These are phyloP conservation scores for Blastomussa wellsi DNA, from an alignment of 92 coral and sea anemone species.

Conservation along the genomic window DNA sequence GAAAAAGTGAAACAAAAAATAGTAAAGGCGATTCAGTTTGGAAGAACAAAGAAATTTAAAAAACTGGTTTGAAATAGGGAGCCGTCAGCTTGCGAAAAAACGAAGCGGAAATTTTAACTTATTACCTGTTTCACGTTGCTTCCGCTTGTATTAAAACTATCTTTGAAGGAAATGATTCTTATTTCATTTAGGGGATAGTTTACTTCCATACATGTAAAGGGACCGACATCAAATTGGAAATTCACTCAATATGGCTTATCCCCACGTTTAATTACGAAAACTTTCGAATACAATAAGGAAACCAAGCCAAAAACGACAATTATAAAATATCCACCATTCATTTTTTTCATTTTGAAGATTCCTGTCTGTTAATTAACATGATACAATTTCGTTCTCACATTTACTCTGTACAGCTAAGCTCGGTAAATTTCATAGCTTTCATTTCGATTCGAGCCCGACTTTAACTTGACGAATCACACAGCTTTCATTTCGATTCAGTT, in stretches of 20 bases:
- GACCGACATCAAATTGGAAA: conserved; percentile 4
- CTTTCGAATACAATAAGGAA: background rate
- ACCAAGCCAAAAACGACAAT: background rate
- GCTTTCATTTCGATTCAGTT: background rate
- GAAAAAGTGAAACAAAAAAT: background rate
- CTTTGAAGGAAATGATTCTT: background rate
- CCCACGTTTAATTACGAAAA: background rate
- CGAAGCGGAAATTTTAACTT: background rate
- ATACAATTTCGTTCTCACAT: background rate
- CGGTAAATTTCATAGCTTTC: background rate
- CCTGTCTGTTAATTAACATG: background rate
- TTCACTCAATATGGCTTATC: background rate
- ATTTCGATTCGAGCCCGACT: background rate
- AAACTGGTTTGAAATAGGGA: background rate
- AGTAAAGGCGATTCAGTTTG: background rate
- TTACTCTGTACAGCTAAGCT: background rate
- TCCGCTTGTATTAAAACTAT: conserved; percentile 8
- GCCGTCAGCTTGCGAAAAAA: background rate
- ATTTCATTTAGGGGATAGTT: background rate
- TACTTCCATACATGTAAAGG: background rate
- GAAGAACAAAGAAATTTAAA: background rate
- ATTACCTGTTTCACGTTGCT: background rate
- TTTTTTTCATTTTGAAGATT: background rate
- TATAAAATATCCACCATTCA: background rate
- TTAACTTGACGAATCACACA: background rate